Percentiles rank a stretch among this genome's conserved stretches.
Evolutionary conservation across 2,888 invertebrate genomes (phyloP).

Genomic region (Pammene aurita): DNA sequence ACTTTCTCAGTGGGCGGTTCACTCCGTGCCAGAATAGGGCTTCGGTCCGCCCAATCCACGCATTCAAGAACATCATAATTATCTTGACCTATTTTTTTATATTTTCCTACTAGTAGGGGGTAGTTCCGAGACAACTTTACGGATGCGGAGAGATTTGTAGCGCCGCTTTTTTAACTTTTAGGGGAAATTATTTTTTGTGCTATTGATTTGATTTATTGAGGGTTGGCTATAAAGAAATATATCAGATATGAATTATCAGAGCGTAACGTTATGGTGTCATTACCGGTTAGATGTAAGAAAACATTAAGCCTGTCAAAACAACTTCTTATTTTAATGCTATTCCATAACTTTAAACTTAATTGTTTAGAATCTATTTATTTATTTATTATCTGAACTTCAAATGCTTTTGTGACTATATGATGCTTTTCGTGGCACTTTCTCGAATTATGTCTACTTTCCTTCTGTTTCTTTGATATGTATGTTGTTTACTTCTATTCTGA

Average conservation of each 20-base stretch:
- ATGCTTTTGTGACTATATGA: no score
- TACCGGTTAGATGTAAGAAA: not conserved
- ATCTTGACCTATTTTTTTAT: constrained; percentile 56
- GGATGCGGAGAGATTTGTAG: constrained; percentile 35
- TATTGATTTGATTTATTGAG: constrained; percentile 35
- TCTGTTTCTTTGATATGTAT: no score
- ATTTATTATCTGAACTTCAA: no score
- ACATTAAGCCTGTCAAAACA: not conserved
- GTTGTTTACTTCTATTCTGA: no score
- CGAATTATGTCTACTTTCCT: no score
- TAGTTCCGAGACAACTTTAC: constrained; percentile 36
- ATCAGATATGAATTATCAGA: constrained; percentile 8
- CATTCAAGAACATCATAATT: constrained; percentile 55
- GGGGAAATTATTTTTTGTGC: constrained; percentile 31
- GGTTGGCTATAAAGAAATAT: constrained; percentile 6
- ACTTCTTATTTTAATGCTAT: no score
- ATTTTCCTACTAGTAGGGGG: constrained; percentile 38
- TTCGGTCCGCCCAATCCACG: constrained; percentile 43
- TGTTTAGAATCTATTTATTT: no score
- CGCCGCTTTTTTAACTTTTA: constrained; percentile 33
- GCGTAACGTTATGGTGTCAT: constrained; percentile 8
- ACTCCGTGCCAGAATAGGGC: constrained; percentile 42
- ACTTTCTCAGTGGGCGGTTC: constrained; percentile 59
- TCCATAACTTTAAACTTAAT: no score
- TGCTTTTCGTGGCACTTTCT: no score